Conservation (phyloP, 2,797 vertebrate genomes). For the Sebastolobus alascanus region DNA sequence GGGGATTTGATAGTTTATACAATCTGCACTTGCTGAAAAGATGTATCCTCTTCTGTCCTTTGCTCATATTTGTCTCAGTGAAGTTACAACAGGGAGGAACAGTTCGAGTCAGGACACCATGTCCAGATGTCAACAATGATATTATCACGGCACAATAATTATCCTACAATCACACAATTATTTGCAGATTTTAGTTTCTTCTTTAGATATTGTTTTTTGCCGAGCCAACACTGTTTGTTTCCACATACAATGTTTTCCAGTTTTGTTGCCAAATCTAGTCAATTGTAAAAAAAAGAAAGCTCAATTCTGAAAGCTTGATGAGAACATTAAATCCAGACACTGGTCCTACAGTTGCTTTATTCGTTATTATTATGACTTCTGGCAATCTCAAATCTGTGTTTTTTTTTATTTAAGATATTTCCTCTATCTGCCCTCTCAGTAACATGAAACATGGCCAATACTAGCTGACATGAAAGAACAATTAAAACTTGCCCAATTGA, state of each 20-base stretch:
- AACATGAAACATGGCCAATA: too few species aligned
- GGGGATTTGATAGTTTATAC: constrained; percentile 9
- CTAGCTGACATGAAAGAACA: too few species aligned
- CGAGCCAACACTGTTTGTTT: not conserved
- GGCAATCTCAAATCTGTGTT: not conserved
- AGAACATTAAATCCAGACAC: constrained; percentile 22
- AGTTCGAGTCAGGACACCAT: constrained; percentile 17
- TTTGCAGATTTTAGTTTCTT: constrained; percentile 2
- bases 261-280: not conserved
- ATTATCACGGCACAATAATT: constrained; percentile 1
- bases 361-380: not conserved
- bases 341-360: not conserved
- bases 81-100: not conserved
- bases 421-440: not conserved
- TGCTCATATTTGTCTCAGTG: not conserved
- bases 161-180: not conserved
- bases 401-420: not conserved
- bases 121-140: constrained; percentile 21
- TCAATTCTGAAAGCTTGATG: not conserved
- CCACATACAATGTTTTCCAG: not conserved
- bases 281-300: not conserved
- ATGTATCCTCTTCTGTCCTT: not conserved
- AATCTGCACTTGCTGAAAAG: not conserved
- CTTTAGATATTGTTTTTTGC: not conserved
- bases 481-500: too few species aligned